phyloP scores from a whole-genome alignment of 2,113 vertebrate species.

The Phainopepla nitens region DNA sequence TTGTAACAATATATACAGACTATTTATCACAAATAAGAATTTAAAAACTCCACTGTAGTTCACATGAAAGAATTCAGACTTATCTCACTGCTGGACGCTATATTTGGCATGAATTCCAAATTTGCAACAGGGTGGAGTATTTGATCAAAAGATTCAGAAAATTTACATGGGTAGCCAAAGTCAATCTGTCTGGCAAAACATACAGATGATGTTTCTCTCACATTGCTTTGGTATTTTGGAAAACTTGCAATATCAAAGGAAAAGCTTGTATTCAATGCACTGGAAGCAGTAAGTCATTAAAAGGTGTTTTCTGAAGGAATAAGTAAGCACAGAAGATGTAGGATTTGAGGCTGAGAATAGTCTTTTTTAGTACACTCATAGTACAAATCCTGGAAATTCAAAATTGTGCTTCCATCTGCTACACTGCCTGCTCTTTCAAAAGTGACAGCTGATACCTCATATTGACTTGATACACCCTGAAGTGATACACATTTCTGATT shows the following conservation, averaged over 20 bases:
- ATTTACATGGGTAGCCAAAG: slow-evolving; percentile 61
- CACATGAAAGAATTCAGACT: slow-evolving; percentile 58
- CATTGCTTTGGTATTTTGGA: slow-evolving; percentile 60
- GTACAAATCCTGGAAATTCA: background rate
- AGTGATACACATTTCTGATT: background rate
- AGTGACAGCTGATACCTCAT: background rate
- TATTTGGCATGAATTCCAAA: slow-evolving; percentile 53
- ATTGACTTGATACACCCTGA: background rate
- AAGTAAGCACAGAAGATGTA: background rate
- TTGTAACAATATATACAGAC: background rate
- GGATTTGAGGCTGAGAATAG: background rate
- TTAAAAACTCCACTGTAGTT: background rate
- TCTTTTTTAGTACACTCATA: background rate
- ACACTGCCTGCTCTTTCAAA: background rate
- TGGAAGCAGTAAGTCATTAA: background rate
- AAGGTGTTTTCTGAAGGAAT: background rate
- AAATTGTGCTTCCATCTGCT: background rate
- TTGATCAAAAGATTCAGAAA: slow-evolving; percentile 67
- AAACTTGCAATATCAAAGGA: slow-evolving; percentile 46
- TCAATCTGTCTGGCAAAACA: slow-evolving; percentile 61
- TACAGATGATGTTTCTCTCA: slow-evolving; percentile 40
- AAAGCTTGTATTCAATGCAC: background rate
- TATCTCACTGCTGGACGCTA: slow-evolving; percentile 58
- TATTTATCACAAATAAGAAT: background rate
- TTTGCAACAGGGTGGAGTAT: slow-evolving; percentile 56